These are phyloP conservation scores for Neodiprion virginianus DNA, from an alignment of 1,140 invertebrate genomes.

Conservation along the genomic window DNA sequence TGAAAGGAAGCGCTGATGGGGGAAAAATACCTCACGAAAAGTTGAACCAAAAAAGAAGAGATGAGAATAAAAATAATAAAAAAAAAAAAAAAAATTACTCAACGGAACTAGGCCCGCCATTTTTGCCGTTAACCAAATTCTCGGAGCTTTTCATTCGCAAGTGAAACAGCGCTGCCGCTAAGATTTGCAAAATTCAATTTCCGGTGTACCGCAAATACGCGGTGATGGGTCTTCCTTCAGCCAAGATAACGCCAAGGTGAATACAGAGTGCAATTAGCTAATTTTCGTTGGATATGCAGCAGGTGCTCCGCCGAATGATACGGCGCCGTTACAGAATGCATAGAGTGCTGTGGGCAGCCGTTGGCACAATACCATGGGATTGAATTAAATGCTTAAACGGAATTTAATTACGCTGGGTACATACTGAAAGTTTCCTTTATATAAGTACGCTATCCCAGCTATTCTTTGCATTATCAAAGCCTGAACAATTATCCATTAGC, in stretches of 20 bases:
- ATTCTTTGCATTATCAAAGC: neutral
- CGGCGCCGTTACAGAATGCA: neutral
- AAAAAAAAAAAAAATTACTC: neutral
- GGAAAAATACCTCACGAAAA: neutral
- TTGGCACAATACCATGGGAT: neutral
- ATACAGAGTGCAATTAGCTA: neutral
- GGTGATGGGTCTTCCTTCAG: too few species aligned
- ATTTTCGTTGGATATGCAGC: neutral
- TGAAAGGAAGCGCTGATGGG: neutral
- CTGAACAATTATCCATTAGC: neutral
- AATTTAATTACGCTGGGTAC: conserved; percentile 1
- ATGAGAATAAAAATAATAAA: neutral
- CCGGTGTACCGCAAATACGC: too few species aligned
- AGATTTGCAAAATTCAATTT: too few species aligned
- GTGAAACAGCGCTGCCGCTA: too few species aligned
- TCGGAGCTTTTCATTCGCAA: too few species aligned
- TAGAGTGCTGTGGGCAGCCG: neutral
- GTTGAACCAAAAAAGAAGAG: neutral
- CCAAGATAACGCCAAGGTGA: neutral
- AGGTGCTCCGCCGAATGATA: neutral
- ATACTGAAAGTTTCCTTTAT: conserved; percentile 6
- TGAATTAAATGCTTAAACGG: conserved; percentile 6
- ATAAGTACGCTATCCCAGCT: neutral
- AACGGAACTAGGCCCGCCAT: neutral
- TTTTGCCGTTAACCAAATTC: too few species aligned